Base-by-base conservation (phyloP, 2,113 vertebrate species). In the Gymnorhina tibicen region DNA sequence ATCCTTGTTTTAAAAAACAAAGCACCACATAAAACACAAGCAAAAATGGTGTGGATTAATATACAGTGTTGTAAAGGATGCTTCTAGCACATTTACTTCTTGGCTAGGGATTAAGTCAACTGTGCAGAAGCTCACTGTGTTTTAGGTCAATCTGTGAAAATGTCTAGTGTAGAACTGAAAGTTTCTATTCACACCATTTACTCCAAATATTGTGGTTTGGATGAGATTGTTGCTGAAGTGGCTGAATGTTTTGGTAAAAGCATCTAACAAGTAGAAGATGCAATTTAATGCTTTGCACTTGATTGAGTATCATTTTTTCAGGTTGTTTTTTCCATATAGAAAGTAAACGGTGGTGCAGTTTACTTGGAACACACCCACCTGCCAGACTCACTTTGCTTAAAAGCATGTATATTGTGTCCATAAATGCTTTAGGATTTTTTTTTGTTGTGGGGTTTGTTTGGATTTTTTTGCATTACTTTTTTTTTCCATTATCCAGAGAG, bases 111-210 rank as follows among this genome's bases (percentile, higher is more conserved):
- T 85, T 89, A 95, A 92, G 90, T 78, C 1, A 0, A 78, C 64
- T 94, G 89, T 91, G 82, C 73, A 91, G 70, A 88, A 87, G 35
- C 66, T 92, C 28, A 20, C 79, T 96, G 80, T 94, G 89, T 77
- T 96, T 96, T 90, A 82, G 83, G 92, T 86, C 81, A 85, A 79
- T 91, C 81, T 94, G 55, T 92, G 82, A 90, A 96, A 95, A 92
- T 64, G 76, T 64, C 47, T 97, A 67, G 55, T 73, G 72, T 88
- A 83, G 75, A 92, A 84, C 84, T 90, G 49, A 68, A 94, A 94
- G 83, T 93, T 97, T 96, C 89, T 96, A 8, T 97, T 97, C 95
- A 96, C 92, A 77, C 92, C 91, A 95, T 97, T 97, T 97, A 93
- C 85, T 95, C 87, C 86, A 94, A 66, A 96, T 95, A 94, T 74